Evolutionary conservation across 2,113 vertebrate species (phyloP).

Genomic region (Steatornis caripensis): DNA sequence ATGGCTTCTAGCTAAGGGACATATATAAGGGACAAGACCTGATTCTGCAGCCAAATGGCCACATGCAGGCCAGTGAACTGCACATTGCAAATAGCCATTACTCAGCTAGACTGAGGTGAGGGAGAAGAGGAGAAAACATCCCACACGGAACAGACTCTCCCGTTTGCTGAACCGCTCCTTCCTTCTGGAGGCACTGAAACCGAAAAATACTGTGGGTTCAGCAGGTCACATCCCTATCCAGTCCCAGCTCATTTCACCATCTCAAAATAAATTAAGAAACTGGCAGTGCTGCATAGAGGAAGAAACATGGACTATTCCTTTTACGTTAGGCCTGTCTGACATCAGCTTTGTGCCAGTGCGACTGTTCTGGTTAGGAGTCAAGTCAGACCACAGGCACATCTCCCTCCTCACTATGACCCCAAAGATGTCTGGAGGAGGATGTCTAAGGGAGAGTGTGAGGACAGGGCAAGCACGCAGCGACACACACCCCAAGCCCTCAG

Average conservation of each 20-base stretch:
- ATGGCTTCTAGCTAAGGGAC: not conserved
- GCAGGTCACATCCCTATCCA: not conserved
- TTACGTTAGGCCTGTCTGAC: not conserved
- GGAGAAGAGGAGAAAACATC: not conserved
- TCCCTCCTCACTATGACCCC: not conserved
- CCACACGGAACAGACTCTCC: not conserved
- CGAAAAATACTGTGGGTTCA: not conserved
- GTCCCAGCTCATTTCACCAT: not conserved
- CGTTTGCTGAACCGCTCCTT: not conserved
- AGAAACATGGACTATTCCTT: not conserved
- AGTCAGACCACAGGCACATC: not conserved
- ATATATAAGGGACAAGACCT: not conserved
- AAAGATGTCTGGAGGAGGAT: not conserved
- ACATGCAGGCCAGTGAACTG: not conserved
- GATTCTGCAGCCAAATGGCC: not conserved
- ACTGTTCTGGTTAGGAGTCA: not conserved
- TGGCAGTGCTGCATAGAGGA: not conserved
- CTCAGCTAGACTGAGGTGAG: not conserved
- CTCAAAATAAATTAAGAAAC: not conserved
- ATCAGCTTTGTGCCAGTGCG: not conserved
- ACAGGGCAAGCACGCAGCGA: not conserved
- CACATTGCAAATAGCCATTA: not conserved
- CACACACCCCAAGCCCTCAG: not conserved
- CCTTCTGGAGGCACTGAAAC: not conserved
- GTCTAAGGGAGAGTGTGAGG: not conserved